Evolutionary conservation across 2,888 invertebrate genomes (phyloP).

Genomic region (Pterobdella sp.): DNA sequence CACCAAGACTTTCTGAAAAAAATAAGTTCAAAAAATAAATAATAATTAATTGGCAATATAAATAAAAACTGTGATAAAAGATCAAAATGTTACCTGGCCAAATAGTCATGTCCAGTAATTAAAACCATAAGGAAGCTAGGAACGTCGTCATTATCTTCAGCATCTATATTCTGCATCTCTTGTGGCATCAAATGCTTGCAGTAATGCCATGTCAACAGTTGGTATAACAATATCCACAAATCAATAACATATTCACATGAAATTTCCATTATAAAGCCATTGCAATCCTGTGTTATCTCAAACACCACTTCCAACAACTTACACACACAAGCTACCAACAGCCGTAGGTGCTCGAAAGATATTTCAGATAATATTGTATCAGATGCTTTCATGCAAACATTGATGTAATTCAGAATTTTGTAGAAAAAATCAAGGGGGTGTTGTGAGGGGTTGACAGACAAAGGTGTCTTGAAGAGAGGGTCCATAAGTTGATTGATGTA

Average conservation of each 20-base stretch:
- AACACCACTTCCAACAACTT: conserved; percentile 8
- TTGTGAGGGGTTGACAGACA: not conserved
- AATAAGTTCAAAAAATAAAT: no score
- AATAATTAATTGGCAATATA: not conserved
- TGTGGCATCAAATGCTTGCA: not conserved
- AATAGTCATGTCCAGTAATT: conserved; percentile 73
- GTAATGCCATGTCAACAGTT: not conserved
- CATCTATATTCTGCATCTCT: not conserved
- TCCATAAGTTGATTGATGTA: conserved; percentile 1
- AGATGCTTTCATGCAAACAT: not conserved
- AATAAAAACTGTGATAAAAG: not conserved
- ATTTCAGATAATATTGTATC: not conserved
- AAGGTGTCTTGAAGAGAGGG: not conserved
- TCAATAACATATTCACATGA: not conserved
- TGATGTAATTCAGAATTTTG: conserved; percentile 4
- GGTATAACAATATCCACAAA: conserved; percentile 1
- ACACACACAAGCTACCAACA: not conserved
- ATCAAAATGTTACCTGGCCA: no score
- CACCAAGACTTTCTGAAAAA: conserved; percentile 66
- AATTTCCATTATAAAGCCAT: not conserved
- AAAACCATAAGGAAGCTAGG: conserved; percentile 63
- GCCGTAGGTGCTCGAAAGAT: not conserved
- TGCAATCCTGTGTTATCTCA: not conserved
- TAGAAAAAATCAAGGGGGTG: not conserved
- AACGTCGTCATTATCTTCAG: conserved; percentile 38